Base-by-base conservation (phyloP, 2,113 vertebrate species). In the Vombatus ursinus region DNA sequence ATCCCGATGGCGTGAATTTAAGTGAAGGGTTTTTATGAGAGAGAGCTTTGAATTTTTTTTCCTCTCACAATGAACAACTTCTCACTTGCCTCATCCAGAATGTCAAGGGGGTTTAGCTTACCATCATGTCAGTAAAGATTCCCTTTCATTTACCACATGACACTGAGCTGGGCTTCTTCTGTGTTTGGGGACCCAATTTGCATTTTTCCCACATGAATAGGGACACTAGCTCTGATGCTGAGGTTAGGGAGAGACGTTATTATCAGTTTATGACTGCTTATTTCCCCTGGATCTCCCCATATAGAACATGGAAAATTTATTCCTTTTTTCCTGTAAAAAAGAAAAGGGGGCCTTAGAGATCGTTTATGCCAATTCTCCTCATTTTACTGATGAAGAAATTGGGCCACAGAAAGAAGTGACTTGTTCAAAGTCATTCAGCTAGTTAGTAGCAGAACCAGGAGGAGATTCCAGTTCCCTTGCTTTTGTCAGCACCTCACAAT, bases 41-140 rank as follows among this genome's bases (percentile, higher is more conserved):
- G 51, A 92, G 44, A 24, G 28, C 49, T 94, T 92, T 90, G 28
- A 91, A 10, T 90, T 52, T 52, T 96, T 24, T 94, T 94, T 57
- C 50, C 23, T 94, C 90, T 91, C 0, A 22, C 57, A 54, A 95
- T 37, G 28, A 53, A 94, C 92, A 93, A 47, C 2, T 90, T 96
- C 37, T 94, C 47, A 92, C 92, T 12, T 10, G 47, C 54, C 94
- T 94, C 12, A 48, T 1, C 19, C 50, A 49, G 23, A 91, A 24
- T 57, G 22, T 90, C 28, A 26, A 89, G 0, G 48, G n/a, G 90
- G 23, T 90, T 90, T 68, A 2, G 61, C 31, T 37, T 26, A 49
- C 10, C 11, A 37, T 52, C 37, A 90, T 47, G 77, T 50, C 7
- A 52, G 52, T 52, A 90, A 93, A 52, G 52, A 2, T 8, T 68